Conservation (phyloP, 35 echinoderm and acorn worm genomes). For the Apostichopus japonicus region DNA sequence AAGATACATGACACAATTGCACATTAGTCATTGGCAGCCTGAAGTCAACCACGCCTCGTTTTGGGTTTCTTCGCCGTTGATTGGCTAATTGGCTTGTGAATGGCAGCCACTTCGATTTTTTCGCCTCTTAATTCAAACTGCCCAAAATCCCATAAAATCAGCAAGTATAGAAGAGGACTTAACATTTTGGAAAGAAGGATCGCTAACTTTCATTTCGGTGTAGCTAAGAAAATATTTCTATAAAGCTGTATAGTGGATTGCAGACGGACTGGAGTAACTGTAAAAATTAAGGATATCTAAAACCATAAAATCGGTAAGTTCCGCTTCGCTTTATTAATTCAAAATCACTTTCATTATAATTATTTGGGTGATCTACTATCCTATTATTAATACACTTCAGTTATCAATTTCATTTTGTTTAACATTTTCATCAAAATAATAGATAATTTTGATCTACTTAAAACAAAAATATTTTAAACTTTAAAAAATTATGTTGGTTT, state of each 20-base stretch:
- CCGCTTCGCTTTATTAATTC: too few species aligned
- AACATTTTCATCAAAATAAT: too few species aligned
- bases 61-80: neutral
- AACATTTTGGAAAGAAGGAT: neutral
- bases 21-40: neutral
- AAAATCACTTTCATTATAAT: too few species aligned
- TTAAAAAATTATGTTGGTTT: too few species aligned
- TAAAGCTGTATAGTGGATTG: neutral
- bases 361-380: too few species aligned
- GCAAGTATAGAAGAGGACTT: neutral
- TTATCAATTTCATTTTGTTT: too few species aligned
- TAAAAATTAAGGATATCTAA: neutral
- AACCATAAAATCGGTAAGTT: neutral
- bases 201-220: neutral
- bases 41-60: neutral
- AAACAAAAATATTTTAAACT: too few species aligned
- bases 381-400: too few species aligned
- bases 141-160: neutral
- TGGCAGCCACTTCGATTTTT: neutral
- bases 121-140: neutral
- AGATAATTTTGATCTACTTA: too few species aligned
- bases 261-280: too few species aligned
- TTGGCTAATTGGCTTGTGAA: neutral
- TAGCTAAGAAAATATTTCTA: neutral
- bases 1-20: neutral